Percentiles rank a stretch among this genome's conserved stretches.
Evolutionary conservation across 2,888 invertebrate genomes (phyloP).

Genomic region (Coecobrya sp.): DNA sequence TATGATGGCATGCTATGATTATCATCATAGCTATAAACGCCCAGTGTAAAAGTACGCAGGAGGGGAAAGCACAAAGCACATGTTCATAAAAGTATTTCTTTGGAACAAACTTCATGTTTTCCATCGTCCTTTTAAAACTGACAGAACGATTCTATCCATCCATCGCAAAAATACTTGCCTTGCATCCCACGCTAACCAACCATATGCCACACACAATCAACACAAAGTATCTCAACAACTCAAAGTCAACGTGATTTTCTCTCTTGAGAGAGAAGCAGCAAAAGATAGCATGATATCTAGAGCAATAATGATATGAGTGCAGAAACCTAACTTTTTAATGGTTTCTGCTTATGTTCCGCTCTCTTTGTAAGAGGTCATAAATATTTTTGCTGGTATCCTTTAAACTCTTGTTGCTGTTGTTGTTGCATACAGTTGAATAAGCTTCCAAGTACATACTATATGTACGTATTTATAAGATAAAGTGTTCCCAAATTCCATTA

Average conservation of each 20-base stretch:
- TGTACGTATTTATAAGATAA: not conserved
- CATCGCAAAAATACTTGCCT: constrained; percentile 33
- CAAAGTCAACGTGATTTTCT: not conserved
- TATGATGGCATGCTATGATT: not conserved
- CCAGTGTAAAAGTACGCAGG: not conserved
- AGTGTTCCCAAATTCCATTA: not conserved
- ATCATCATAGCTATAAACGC: not conserved
- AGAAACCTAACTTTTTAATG: constrained; percentile 4
- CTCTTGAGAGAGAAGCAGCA: not conserved
- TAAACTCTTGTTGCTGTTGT: not conserved
- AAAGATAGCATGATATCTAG: not conserved
- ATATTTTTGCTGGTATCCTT: not conserved
- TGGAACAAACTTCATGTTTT: not conserved
- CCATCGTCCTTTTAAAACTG: not conserved
- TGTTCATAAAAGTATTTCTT: not conserved
- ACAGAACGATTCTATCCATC: constrained; percentile 26
- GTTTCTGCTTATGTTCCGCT: not conserved
- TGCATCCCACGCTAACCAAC: constrained; percentile 40
- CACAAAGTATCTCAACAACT: not conserved
- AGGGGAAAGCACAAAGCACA: not conserved
- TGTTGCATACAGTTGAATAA: not conserved
- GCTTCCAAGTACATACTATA: not conserved
- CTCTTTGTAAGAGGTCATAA: constrained; percentile 21
- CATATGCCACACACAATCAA: constrained; percentile 10
- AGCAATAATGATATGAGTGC: not conserved